Evolutionary conservation across 2,113 vertebrate genomes (phyloP), one percentile per base, ranked within the genome.

Genomic region (Panthera uncia): DNA sequence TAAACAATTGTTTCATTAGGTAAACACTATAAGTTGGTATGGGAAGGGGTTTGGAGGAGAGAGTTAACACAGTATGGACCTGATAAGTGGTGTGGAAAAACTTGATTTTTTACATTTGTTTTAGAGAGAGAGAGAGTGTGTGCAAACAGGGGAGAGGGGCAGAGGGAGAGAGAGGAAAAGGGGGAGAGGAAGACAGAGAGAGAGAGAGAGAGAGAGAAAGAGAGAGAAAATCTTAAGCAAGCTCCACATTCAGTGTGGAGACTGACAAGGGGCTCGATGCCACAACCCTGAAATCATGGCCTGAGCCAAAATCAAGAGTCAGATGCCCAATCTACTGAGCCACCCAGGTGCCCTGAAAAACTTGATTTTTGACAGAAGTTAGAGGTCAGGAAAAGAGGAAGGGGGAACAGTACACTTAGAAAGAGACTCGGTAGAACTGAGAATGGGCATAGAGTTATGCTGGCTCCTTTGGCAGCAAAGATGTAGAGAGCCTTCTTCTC

Each of bases 1-100:
- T 19, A 85, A 90, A 76, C 11, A 45, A 66, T 9, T 21, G 86
- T 93, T 80, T 69, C 41, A 45, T 91, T 91, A 94, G 19, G 9
- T 68, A 94, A 95, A 36, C 65, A 65, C 80, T 76, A 50, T 50
- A 78, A n/a, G 76, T 21, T 55, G 52, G 87, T 86, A 52, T 57
- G 15, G 69, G 95, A 19, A 74, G 6, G 8, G 1, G 5, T 0
- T 66, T 79, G 31, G 29, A 11, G 31, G 33, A 5, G 4, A 9
- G 8, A n/a, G 18, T 45, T 61, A 69, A 84, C 16, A 88, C 15
- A 94, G 7, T 31, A 38, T 33, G 23, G 11, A 52, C 19, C 25
- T 84, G 25, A 31, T 33, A 66, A 89, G 15, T 16, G 3, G 12
- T 31, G 8, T 50, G 14, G 19, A 92, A 94, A 93, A 66, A 68